Evolutionary conservation across 2,113 vertebrate species (phyloP), one percentile per base, ranked within the genome.

Genomic region (Cariama cristata): DNA sequence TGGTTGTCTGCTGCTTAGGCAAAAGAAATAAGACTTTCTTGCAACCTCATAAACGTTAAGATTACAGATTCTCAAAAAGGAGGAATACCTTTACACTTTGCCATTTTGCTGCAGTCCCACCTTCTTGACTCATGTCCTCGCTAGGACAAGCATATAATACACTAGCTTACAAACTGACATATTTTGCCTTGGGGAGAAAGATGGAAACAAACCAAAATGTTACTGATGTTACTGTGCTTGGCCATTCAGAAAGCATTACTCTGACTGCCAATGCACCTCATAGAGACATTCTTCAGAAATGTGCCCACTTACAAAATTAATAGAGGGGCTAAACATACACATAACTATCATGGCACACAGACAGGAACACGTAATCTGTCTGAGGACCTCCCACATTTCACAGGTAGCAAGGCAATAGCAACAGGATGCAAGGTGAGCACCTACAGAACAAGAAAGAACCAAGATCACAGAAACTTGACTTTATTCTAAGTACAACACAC

Each of bases 171-270:
- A 83, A n/a, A 83, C 9, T 24, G 53, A 27, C 12, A 27, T 6
- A 14, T 56, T 79, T 56, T n/a, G 16, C 79, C 14, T 33, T 23
- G 21, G 14, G 18, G n/a, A 85, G 53, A 87, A 67, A 40, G 55
- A 27, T 5, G 21, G 58, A 73, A 40, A 84, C 2, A 0, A 77
- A 81, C 33, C 28, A 17, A 79, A 64, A 49, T 11, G 6, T 80
- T 66, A 33, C 16, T 11, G 35, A 52, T 21, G 15, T 73, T 40
- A 45, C 19, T 45, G 35, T 0, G 0, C 26, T 2, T 40, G 38
- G 30, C 73, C 35, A 26, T 73, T 86, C 40, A 28, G 35, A 42
- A 23, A 75, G 14, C 28, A 20, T 55, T 30, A 18, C 40, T 40
- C 27, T 14, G n/a, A 58, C 62, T 74, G 49, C 53, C 59, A 56